Evolutionary conservation across 2,888 invertebrate species (phyloP).

Genomic region (Neria commutata): DNA sequence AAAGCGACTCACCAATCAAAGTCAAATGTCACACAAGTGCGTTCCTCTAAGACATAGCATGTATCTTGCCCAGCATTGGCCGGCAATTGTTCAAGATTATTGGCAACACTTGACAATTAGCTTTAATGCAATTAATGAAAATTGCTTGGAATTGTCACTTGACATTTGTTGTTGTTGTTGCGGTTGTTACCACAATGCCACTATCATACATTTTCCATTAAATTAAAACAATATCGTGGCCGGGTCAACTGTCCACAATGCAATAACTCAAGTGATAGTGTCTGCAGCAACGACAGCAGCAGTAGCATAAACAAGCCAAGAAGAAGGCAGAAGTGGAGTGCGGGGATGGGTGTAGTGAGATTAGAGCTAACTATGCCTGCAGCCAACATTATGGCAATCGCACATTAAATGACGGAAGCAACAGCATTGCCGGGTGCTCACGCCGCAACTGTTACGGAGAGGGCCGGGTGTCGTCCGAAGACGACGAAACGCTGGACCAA

Average conservation of each 20-base stretch:
- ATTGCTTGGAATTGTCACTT: conserved; percentile 7
- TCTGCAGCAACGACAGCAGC: not conserved
- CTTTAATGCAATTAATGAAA: not conserved
- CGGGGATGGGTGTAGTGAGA: not conserved
- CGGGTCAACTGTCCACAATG: conserved; percentile 25
- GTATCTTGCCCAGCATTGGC: too few species aligned
- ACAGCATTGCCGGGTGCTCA: not conserved
- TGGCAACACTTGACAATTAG: too few species aligned
- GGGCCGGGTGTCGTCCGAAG: too few species aligned
- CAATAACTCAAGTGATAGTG: conserved; percentile 16
- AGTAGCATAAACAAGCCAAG: not conserved
- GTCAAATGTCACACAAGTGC: too few species aligned
- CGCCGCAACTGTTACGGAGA: too few species aligned
- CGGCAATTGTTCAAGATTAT: too few species aligned
- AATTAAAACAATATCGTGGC: conserved; percentile 31
- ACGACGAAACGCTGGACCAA: not conserved
- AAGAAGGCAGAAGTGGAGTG: not conserved
- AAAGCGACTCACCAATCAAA: too few species aligned
- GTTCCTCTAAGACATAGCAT: too few species aligned
- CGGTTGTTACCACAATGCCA: conserved; percentile 6
- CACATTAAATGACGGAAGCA: not conserved
- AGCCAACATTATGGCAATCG: not conserved
- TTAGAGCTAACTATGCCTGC: not conserved
- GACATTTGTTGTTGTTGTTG: conserved; percentile 24
- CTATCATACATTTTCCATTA: conserved; percentile 23